Evolutionary conservation across 2,888 invertebrate species (phyloP), one percentile per base, ranked within the genome.

Genomic region (Fragum fragum): DNA sequence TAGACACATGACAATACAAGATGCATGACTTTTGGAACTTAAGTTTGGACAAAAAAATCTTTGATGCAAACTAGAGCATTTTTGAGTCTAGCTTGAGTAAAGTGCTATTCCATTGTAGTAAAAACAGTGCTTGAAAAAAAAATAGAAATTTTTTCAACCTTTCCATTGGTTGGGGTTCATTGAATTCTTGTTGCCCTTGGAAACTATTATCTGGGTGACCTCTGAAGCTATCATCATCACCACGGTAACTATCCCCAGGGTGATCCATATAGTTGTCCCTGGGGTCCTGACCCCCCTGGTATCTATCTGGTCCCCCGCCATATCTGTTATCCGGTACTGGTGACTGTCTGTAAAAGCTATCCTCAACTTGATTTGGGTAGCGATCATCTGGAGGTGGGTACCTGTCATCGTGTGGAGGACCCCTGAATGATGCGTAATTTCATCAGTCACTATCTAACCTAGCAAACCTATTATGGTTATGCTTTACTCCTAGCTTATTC

Each of bases 301-400:
- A 66, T 23, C 66, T 21, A 66, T 66, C 66, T 2, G 39, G 66
- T 11, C 84, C 87, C 14, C 68, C 61, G 21, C 57, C 74, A 52
- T 80, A 85, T 59, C 82, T 47, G 63, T 76, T 57, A 9, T 83
- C 80, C 16, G 80, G 66, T 79, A 87, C 74, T 6, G 85, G 83
- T 6, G 86, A 86, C 78, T 86, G 85, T 63, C 87, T 55, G 66
- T 88, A 88, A 57, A 85, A 85, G 66, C 86, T 85, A 72, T 85
- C 81, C n/a, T 83, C 82, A 0, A 47, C 61, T 23, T 71, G 71
- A 55, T 53, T 53, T 1, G 71, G 55, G 36, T 55, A 71, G 9
- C 71, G 29, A 18, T 71, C 71, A 36, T 71, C 71, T 9, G 6
- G 66, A 14, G 66, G 66, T 5, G 42, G 66, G 57, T 87, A 87